These are phyloP conservation scores for Austrolebias charrua DNA, from an alignment of 2,797 vertebrate genomes.

Conservation along the genomic window DNA sequence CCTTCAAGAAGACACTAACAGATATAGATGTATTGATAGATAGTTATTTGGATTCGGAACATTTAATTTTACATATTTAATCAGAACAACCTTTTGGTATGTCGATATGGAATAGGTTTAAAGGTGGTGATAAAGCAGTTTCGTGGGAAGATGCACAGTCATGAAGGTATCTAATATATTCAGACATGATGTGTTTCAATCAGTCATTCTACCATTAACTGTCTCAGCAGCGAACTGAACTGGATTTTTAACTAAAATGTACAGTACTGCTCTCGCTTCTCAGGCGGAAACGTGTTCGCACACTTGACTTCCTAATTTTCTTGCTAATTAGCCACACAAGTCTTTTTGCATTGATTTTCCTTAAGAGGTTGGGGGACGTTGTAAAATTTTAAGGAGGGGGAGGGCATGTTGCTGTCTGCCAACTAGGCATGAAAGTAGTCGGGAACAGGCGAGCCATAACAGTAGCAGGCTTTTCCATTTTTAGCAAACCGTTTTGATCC, in stretches of 20 bases:
- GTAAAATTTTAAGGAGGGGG: constrained; percentile 31
- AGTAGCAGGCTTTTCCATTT: constrained; percentile 57
- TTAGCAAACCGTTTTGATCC: constrained; percentile 49
- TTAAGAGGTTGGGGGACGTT: constrained; percentile 4
- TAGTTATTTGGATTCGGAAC: constrained; percentile 7
- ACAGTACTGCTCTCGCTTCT: constrained; percentile 16
- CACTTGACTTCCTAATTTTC: not conserved
- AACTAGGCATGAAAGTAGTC: constrained; percentile 40
- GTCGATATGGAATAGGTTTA: constrained; percentile 2
- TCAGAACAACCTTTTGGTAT: constrained; percentile 6
- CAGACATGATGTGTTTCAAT: constrained; percentile 17
- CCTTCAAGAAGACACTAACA: not conserved
- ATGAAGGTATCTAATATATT: too few species aligned
- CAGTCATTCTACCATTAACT: constrained; percentile 8
- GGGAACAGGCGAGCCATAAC: constrained; percentile 29
- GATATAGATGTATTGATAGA: too few species aligned
- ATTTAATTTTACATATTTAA: constrained; percentile 19
- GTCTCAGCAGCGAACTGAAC: constrained; percentile 10
- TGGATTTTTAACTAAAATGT: not conserved
- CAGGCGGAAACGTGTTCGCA: not conserved
- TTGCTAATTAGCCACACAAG: constrained; percentile 2
- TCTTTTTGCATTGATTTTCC: constrained; percentile 14
- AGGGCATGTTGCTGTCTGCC: constrained; percentile 36
- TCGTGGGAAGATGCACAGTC: too few species aligned
- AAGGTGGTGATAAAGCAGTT: constrained; percentile 9